phyloP scores from a whole-genome alignment of 1,140 invertebrate species.

The Drosophila kanapiae region DNA sequence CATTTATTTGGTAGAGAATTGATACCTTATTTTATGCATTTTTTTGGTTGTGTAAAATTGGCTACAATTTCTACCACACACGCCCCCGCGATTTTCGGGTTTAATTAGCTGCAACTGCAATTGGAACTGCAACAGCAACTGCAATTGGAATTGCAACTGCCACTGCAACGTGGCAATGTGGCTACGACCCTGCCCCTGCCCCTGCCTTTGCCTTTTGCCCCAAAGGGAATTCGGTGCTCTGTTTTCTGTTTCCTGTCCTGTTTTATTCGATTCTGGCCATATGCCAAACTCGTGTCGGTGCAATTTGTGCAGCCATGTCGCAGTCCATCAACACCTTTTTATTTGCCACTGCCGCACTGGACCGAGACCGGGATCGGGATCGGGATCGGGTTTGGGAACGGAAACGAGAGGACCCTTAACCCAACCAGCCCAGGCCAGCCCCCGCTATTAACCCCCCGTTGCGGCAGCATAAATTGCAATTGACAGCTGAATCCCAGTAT shows the following conservation, averaged over 20 bases:
- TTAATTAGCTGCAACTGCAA: conserved; percentile 75
- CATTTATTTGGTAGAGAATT: no score
- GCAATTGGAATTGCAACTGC: conserved; percentile 53
- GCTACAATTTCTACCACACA: conserved; percentile 40
- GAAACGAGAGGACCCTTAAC: neutral
- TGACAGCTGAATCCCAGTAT: conserved; percentile 15
- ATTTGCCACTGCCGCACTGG: conserved; percentile 43
- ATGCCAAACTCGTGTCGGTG: conserved; percentile 63
- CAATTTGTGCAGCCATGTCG: conserved; percentile 78
- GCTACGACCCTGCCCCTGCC: neutral
- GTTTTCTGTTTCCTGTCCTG: conserved; percentile 5
- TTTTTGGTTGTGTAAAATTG: conserved; percentile 35
- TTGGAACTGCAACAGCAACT: conserved; percentile 35
- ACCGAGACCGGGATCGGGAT: neutral
- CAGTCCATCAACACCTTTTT: conserved; percentile 80
- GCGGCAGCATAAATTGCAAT: conserved; percentile 40
- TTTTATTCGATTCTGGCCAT: conserved; percentile 57
- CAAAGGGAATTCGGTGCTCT: neutral
- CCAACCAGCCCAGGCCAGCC: no score
- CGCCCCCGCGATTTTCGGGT: conserved; percentile 64
- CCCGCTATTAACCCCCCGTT: neutral
- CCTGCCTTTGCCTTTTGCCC: neutral
- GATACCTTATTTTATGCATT: no score
- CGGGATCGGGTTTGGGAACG: neutral
- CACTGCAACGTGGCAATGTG: conserved; percentile 1